These are phyloP conservation scores for Agrochola litura DNA, from an alignment of 2,888 invertebrate genomes.

Conservation along the genomic window DNA sequence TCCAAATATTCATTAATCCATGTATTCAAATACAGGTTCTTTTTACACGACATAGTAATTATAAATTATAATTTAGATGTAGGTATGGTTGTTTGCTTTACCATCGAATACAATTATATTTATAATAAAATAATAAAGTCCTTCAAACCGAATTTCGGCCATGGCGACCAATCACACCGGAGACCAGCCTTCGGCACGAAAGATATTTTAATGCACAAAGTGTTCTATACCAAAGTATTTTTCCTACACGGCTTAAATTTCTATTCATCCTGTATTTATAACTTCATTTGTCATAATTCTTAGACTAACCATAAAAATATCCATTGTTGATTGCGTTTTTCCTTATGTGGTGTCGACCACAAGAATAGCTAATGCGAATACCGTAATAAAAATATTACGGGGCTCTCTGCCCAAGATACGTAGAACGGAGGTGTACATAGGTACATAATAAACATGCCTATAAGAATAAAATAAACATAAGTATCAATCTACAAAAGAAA, in stretches of 20 bases:
- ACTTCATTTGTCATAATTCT: not conserved
- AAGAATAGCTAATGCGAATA: not conserved
- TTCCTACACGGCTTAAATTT: not conserved
- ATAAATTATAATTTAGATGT: not conserved
- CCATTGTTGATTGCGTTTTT: conserved; percentile 16
- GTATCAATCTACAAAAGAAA: not conserved
- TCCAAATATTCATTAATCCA: too few species aligned
- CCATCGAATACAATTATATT: too few species aligned
- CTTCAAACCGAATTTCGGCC: not conserved
- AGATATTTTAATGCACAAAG: not conserved
- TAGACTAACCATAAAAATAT: conserved; percentile 12
- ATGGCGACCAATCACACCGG: not conserved
- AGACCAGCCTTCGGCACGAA: not conserved
- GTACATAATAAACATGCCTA: not conserved
- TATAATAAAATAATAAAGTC: too few species aligned
- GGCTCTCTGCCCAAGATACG: not conserved
- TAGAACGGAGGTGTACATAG: not conserved
- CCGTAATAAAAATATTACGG: not conserved
- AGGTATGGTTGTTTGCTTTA: too few species aligned
- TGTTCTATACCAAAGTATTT: not conserved
- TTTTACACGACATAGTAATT: not conserved
- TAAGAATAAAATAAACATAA: not conserved
- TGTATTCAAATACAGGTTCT: not conserved
- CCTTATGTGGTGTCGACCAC: conserved; percentile 10
- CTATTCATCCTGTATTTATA: not conserved